Evolutionary conservation across 2,113 vertebrate species (phyloP).

Genomic region (Romanogobio albipinnatus): DNA sequence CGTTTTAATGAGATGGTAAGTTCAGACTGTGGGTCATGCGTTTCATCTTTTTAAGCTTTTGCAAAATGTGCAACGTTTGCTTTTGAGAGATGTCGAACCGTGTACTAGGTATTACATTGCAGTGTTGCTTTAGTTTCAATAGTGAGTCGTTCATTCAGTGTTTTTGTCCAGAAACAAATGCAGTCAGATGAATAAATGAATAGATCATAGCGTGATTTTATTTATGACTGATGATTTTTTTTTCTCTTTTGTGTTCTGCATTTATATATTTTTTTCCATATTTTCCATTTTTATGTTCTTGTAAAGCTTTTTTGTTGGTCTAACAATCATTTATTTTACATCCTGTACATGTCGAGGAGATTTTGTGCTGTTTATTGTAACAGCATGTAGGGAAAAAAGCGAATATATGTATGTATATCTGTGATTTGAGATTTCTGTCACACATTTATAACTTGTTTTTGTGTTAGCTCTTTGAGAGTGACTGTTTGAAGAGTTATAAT

Average conservation of each 20-base stretch:
- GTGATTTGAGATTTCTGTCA: constrained; percentile 12
- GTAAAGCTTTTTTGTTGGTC: background rate
- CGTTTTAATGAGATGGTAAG: background rate
- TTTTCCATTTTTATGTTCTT: constrained; percentile 6
- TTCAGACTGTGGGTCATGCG: background rate
- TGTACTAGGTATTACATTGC: constrained; percentile 14
- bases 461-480: constrained; percentile 26
- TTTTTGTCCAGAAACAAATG: constrained; percentile 9
- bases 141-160: constrained; percentile 2
- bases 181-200: background rate
- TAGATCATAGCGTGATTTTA: background rate
- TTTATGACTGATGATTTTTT: background rate
- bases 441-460: constrained; percentile 19
- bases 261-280: constrained; percentile 10
- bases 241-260: background rate
- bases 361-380: constrained; percentile 9
- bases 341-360: constrained; percentile 2
- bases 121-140: constrained; percentile 50
- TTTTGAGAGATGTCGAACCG: constrained; percentile 5
- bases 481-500: background rate
- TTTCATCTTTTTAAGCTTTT: background rate
- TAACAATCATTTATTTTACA: background rate
- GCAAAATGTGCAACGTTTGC: background rate
- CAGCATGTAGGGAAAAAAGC: background rate
- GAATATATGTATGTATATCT: constrained; percentile 26